A percentile compares a stretch with the other conserved stretches of the same genome.
These are phyloP conservation scores for Pantherophis alleghaniensis DNA, from an alignment of 2,797 vertebrate species.

Conservation along the genomic window DNA sequence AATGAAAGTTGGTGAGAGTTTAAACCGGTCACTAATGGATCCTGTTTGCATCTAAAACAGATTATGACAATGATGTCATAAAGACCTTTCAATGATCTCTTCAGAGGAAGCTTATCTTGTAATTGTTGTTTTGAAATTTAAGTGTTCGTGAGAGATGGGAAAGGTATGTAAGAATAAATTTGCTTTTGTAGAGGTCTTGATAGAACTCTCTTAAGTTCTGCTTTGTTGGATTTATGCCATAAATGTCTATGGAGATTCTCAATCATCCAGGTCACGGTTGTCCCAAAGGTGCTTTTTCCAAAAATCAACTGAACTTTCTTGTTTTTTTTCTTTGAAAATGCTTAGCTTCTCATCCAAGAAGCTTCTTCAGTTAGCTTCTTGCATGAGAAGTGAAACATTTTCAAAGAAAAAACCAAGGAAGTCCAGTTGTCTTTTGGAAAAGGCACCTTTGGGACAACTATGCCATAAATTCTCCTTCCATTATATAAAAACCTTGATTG, in stretches of 20 bases:
- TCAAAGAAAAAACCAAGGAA: background rate
- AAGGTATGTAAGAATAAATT: background rate
- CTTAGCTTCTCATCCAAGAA: background rate
- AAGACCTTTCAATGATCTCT: background rate
- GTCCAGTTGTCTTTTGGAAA: background rate
- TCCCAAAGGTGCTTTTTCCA: background rate
- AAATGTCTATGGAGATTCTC: background rate
- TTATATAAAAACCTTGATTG: background rate
- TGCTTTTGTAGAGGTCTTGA: background rate
- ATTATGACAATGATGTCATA: background rate
- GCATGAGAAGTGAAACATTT: background rate
- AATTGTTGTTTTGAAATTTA: background rate
- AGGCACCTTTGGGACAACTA: background rate
- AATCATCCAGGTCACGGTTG: background rate
- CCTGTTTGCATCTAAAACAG: background rate
- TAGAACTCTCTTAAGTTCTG: background rate
- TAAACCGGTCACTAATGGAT: background rate
- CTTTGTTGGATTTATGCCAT: background rate
- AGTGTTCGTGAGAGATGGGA: background rate
- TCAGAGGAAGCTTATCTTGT: background rate
- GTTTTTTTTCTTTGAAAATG: background rate
- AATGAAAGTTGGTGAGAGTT: background rate
- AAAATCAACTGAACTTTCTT: background rate
- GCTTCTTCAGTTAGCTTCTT: background rate
- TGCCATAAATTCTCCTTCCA: background rate